A percentile compares a stretch with the other conserved stretches of the same genome.
These are phyloP conservation scores for Anastrepha obliqua DNA, from an alignment of 1,140 invertebrate species.

Conservation along the genomic window DNA sequence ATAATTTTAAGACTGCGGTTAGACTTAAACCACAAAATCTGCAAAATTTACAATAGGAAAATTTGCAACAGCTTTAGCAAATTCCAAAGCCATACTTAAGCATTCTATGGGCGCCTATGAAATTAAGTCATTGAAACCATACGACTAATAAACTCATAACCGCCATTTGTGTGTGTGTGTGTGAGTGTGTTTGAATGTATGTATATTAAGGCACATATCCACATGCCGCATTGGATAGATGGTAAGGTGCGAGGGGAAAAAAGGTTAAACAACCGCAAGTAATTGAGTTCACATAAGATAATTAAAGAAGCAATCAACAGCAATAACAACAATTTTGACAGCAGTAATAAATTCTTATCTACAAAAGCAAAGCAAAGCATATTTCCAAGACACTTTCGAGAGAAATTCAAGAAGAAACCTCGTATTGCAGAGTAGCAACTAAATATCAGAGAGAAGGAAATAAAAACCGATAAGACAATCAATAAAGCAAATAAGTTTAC, in stretches of 20 bases:
- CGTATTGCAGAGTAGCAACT: neutral
- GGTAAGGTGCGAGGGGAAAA: neutral
- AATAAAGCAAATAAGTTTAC: constrained; percentile 50
- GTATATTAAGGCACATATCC: neutral
- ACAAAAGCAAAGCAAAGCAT: neutral
- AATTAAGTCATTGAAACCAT: neutral
- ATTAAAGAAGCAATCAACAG: constrained; percentile 20
- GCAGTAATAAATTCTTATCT: neutral
- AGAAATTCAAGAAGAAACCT: neutral
- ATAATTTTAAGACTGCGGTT: neutral
- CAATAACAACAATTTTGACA: constrained; percentile 21
- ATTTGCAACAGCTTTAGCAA: neutral
- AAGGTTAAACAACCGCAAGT: constrained; percentile 46
- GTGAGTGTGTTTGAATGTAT: neutral
- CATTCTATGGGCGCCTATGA: neutral
- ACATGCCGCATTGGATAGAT: no score
- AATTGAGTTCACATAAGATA: constrained; percentile 52
- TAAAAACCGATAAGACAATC: constrained; percentile 51
- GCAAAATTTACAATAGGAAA: neutral
- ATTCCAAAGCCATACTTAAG: neutral
- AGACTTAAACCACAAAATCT: neutral
- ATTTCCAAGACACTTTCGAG: constrained; percentile 1
- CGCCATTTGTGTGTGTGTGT: neutral
- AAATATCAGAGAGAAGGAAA: neutral
- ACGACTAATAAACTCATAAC: neutral